Conservation (phyloP, 2,113 vertebrate genomes). For the Salvator merianae region DNA sequence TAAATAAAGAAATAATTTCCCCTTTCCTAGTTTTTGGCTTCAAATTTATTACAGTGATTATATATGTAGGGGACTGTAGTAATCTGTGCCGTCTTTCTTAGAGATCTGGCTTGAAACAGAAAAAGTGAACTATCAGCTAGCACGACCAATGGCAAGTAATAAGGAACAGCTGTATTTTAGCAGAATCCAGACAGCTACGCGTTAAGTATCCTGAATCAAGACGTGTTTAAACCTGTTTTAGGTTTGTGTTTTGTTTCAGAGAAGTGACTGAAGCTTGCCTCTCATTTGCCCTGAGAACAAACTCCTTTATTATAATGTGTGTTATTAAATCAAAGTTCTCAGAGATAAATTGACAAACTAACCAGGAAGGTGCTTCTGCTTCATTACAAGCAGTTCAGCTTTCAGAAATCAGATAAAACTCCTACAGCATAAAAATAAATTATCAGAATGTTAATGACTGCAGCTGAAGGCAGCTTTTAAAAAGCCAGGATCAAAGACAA, state of each 20-base stretch:
- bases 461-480: not conserved
- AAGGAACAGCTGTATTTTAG: no score
- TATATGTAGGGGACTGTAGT: no score
- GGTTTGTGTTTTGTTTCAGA: not conserved
- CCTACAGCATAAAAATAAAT: not conserved
- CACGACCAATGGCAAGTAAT: no score
- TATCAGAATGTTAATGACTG: not conserved
- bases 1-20: no score
- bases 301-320: not conserved
- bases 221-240: not conserved
- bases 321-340: not conserved
- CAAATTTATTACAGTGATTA: not conserved
- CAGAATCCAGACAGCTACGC: no score
- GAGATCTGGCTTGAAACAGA: no score
- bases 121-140: no score
- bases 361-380: not conserved
- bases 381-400: not conserved
- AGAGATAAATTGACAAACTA: not conserved
- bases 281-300: not conserved
- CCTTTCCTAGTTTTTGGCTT: not conserved
- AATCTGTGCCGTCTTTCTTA: no score
- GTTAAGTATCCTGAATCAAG: no score
- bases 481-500: not conserved
- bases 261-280: not conserved
- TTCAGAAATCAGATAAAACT: not conserved